A percentile compares a stretch with the other conserved stretches of the same genome.
These are phyloP conservation scores for Pterostichus niger DNA, from an alignment of 2,888 invertebrate species.

Conservation along the genomic window DNA sequence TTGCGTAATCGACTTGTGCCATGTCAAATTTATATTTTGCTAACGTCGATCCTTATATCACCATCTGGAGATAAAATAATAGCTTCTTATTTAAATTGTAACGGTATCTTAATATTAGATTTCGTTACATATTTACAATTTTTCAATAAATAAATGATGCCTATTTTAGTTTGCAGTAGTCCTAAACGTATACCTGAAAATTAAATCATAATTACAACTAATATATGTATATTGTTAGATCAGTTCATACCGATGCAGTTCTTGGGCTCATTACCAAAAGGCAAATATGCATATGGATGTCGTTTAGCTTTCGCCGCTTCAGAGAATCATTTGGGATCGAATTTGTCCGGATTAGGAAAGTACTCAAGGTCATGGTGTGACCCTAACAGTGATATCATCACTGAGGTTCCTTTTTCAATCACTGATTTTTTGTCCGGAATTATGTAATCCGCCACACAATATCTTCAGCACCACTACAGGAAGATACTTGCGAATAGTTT, in stretches of 20 bases:
- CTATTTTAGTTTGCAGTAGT: neutral
- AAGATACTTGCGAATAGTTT: constrained; percentile 74
- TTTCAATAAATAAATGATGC: constrained; percentile 72
- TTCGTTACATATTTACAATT: constrained; percentile 77
- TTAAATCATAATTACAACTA: neutral
- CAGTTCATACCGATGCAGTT: constrained; percentile 49
- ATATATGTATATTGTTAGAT: neutral
- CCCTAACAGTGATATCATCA: constrained; percentile 70
- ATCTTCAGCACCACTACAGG: constrained; percentile 70
- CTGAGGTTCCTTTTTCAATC: constrained; percentile 68
- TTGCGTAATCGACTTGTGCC: too few species aligned
- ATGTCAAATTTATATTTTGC: constrained; percentile 4
- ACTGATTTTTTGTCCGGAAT: constrained; percentile 69
- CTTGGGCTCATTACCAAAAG: constrained; percentile 70
- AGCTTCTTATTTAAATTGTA: constrained; percentile 71
- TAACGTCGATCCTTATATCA: neutral
- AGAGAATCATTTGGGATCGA: constrained; percentile 73
- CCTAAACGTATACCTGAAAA: neutral
- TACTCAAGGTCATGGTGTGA: constrained; percentile 72
- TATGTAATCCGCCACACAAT: constrained; percentile 69
- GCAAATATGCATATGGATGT: constrained; percentile 69
- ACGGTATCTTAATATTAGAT: constrained; percentile 74
- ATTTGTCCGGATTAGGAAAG: constrained; percentile 72
- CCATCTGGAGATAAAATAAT: neutral
- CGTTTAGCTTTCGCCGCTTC: constrained; percentile 68